Evolutionary conservation across 2,113 vertebrate genomes (phyloP).

Genomic region (Pelecanoides urinatrix): DNA sequence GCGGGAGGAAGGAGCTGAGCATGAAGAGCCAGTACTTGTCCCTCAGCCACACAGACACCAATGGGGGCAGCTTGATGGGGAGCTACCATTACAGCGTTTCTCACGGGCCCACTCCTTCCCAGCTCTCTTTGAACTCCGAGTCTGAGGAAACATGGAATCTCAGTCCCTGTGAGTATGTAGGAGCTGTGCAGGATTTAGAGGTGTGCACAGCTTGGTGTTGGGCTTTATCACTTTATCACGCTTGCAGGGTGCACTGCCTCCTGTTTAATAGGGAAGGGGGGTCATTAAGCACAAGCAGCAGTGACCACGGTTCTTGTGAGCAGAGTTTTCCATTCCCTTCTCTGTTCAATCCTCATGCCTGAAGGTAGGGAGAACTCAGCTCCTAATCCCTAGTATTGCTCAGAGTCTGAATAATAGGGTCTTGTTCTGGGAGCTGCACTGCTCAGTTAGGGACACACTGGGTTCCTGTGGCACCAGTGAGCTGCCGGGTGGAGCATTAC

Average conservation of each 20-base stretch:
- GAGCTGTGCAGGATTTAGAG: not conserved
- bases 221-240: not conserved
- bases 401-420: not conserved
- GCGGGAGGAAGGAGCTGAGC: not conserved
- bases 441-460: not conserved
- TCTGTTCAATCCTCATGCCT: not conserved
- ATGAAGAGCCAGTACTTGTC: conserved; percentile 5
- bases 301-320: not conserved
- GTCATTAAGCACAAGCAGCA: not conserved
- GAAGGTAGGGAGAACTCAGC: not conserved
- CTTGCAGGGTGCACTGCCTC: not conserved
- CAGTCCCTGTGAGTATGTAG: conserved; percentile 60
- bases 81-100: conserved; percentile 42
- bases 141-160: conserved; percentile 48
- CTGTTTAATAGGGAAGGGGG: not conserved
- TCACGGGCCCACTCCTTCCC: conserved; percentile 5
- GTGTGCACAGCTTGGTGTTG: not conserved
- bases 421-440: not conserved
- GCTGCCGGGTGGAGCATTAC: not conserved
- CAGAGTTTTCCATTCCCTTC: not conserved
- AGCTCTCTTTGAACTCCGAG: not conserved
- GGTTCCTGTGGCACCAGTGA: not conserved
- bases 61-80: conserved; percentile 16
- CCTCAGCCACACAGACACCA: conserved; percentile 41
- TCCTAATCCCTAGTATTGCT: not conserved